These are phyloP conservation scores for Acanthurus lineatus DNA, from an alignment of 2,797 vertebrate species.

Conservation along the genomic window DNA sequence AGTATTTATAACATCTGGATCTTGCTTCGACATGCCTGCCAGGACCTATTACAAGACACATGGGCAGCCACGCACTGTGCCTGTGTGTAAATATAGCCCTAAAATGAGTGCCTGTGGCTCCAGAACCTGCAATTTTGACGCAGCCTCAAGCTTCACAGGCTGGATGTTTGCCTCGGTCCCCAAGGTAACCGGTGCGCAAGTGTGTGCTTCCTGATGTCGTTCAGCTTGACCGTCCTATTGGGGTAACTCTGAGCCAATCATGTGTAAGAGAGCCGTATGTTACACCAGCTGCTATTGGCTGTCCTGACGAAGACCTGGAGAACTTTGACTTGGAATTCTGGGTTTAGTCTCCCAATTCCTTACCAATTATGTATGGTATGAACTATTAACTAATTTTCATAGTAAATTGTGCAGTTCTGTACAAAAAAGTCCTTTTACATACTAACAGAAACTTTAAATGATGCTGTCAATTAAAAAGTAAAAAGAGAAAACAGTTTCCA, in stretches of 20 bases:
- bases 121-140: slow-evolving; percentile 82
- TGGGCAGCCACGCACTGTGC: slow-evolving; percentile 61
- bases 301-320: neutral
- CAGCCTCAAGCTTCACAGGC: slow-evolving; percentile 69
- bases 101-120: slow-evolving; percentile 83
- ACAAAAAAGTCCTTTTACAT: no score
- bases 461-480: no score
- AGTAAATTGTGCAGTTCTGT: neutral
- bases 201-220: slow-evolving; percentile 55
- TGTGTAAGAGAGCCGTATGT: slow-evolving; percentile 49
- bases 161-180: slow-evolving; percentile 79
- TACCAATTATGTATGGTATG: neutral
- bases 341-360: neutral
- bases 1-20: slow-evolving; percentile 79
- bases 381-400: neutral
- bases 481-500: no score
- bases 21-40: slow-evolving; percentile 53
- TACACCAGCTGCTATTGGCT: slow-evolving; percentile 41
- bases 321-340: neutral
- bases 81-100: slow-evolving; percentile 83
- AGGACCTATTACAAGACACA: slow-evolving; percentile 67
- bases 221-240: slow-evolving; percentile 57
- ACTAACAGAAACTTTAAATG: neutral
- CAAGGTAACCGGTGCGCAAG: slow-evolving; percentile 58
- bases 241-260: slow-evolving; percentile 51